Conservation (phyloP, 2,113 vertebrate genomes). For the Desmodus rotundus region DNA sequence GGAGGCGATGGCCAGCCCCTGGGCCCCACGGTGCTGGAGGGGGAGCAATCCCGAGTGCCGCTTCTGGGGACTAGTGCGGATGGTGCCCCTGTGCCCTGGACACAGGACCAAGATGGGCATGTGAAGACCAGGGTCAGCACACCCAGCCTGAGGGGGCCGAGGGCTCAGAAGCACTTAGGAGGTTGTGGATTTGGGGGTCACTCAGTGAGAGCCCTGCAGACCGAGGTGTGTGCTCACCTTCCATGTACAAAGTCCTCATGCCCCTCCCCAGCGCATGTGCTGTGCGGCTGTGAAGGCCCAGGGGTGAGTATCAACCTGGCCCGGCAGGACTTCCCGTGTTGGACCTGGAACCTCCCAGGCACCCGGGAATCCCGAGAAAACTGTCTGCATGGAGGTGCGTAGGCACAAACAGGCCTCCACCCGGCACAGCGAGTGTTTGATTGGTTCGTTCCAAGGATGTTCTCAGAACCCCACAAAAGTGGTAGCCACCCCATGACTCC, state of each 20-base stretch:
- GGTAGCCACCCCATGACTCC: not conserved
- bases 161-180: no score
- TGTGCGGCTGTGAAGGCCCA: not conserved
- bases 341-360: not conserved
- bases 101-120: no score
- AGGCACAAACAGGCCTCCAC: not conserved
- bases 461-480: not conserved
- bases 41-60: no score
- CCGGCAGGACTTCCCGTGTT: not conserved
- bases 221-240: not conserved
- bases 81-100: no score
- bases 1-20: no score
- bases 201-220: not conserved
- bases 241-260: no score
- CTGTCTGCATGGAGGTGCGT: not conserved
- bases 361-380: not conserved
- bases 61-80: no score
- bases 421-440: not conserved
- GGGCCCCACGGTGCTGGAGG: no score
- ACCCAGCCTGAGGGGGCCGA: no score
- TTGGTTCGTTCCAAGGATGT: not conserved
- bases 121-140: no score
- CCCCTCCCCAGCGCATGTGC: no score
- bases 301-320: fast-evolving
- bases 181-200: no score